Evolutionary conservation across 2,888 invertebrate genomes (phyloP).

Genomic region (Hemaris fuciformis): DNA sequence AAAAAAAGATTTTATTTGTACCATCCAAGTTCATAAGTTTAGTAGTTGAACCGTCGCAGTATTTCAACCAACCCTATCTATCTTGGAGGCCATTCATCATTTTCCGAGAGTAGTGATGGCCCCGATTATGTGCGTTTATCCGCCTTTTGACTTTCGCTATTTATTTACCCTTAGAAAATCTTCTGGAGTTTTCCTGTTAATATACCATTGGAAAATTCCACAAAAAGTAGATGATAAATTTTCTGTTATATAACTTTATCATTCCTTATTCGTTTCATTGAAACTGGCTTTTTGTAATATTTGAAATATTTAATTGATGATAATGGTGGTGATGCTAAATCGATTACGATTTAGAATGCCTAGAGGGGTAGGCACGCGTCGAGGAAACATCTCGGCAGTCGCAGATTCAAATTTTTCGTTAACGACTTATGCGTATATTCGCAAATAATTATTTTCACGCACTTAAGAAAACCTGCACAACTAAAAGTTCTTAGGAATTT

Average conservation of each 20-base stretch:
- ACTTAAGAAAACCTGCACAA: too few relatives aligned
- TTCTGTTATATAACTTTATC: too few relatives aligned
- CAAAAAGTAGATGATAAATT: too few relatives aligned
- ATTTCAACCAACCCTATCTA: conserved; percentile 15
- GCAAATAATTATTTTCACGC: too few relatives aligned
- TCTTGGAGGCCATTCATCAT: conserved; percentile 21
- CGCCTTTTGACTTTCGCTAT: conserved; percentile 12
- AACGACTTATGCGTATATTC: too few relatives aligned
- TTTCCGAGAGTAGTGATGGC: conserved; percentile 11
- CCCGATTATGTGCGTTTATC: conserved; percentile 11
- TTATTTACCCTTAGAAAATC: neutral
- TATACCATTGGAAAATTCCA: neutral
- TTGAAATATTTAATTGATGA: neutral
- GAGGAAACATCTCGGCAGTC: too few relatives aligned
- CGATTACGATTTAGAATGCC: too few relatives aligned
- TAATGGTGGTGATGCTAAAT: conserved; percentile 20
- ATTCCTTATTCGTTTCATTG: too few relatives aligned
- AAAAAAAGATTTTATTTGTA: neutral
- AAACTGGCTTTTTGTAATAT: too few relatives aligned
- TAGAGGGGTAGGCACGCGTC: too few relatives aligned
- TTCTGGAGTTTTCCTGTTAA: neutral
- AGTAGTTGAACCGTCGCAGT: neutral
- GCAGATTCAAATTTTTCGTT: too few relatives aligned
- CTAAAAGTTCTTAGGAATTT: too few relatives aligned
- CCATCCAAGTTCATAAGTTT: neutral